Conservation (phyloP, 2,113 vertebrate species). For the Caloenas nicobarica region DNA sequence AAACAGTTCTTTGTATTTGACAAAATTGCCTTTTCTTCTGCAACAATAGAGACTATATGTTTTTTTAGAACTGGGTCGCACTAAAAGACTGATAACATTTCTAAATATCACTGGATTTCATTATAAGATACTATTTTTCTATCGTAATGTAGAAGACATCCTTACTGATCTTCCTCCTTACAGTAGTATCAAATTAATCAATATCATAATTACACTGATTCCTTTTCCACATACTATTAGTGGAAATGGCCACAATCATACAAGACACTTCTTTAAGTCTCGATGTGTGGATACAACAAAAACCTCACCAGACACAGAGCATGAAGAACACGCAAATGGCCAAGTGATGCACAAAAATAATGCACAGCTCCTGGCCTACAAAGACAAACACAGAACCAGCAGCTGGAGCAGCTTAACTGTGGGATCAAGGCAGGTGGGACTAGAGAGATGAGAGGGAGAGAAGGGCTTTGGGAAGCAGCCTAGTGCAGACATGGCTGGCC, state of each 20-base stretch:
- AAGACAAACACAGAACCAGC: not conserved
- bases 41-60: not conserved
- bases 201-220: not conserved
- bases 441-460: not conserved
- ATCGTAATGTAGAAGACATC: not conserved
- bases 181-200: not conserved
- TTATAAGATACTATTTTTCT: not conserved
- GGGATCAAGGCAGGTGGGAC: not conserved
- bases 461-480: not conserved
- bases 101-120: not conserved
- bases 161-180: not conserved
- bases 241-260: not conserved
- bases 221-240: not conserved
- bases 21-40: not conserved
- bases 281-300: accelerated
- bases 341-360: not conserved
- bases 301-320: not conserved
- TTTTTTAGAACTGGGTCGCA: not conserved
- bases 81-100: not conserved
- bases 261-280: not conserved
- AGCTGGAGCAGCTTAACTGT: not conserved
- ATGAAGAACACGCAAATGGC: not conserved
- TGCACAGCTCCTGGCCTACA: not conserved
- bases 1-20: not conserved
- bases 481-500: not conserved